These are phyloP conservation scores for Cairina moschata DNA, from an alignment of 2,113 vertebrate genomes.

Conservation along the genomic window DNA sequence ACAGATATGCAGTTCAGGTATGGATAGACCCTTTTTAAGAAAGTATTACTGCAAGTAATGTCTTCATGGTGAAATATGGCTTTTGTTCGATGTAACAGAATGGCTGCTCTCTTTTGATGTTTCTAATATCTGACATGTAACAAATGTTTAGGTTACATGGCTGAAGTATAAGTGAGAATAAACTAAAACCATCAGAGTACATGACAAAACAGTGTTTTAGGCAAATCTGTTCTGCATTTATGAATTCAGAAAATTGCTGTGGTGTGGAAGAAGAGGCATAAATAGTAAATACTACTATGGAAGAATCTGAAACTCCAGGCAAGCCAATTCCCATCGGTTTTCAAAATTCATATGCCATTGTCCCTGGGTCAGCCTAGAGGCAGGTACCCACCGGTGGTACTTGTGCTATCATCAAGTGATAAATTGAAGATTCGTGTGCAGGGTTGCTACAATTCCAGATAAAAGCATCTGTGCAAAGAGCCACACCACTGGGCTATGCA, in stretches of 20 bases:
- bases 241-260: background rate
- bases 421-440: background rate
- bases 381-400: background rate
- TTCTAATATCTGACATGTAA: background rate
- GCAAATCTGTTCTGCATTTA: background rate
- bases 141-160: background rate
- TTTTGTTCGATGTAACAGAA: constrained; percentile 48
- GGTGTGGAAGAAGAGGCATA: background rate
- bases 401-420: background rate
- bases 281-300: background rate
- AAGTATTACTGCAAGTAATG: background rate
- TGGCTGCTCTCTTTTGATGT: background rate
- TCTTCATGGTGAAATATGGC: background rate
- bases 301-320: background rate
- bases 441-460: background rate
- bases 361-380: background rate
- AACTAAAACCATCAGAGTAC: background rate
- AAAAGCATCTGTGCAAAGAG: background rate
- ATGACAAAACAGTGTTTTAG: background rate
- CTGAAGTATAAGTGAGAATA: background rate
- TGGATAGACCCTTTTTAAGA: constrained; percentile 1
- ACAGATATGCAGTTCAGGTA: background rate
- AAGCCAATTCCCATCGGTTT: background rate
- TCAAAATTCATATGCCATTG: background rate
- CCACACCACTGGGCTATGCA: background rate